Base-by-base conservation (phyloP, 1,140 invertebrate species). In the Drosophila subobscura region DNA sequence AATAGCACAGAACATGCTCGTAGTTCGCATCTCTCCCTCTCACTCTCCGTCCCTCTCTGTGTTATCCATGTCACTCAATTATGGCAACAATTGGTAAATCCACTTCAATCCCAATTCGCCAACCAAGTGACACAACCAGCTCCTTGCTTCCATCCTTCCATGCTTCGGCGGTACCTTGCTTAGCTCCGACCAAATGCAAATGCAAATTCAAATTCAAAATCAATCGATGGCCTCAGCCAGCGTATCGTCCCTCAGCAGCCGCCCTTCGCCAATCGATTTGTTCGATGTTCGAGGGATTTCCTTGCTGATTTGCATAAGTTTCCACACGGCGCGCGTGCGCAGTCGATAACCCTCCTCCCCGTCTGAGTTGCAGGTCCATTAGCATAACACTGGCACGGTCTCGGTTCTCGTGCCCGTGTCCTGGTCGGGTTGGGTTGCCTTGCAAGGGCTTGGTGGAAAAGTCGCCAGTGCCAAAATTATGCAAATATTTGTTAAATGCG, bases 21-120 rank as follows among this genome's bases (percentile, higher is more conserved):
- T 60, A 40, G 56, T 46, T 22, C 40, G 16, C 25, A 33, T 33
- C 37, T 12, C n/a, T 3, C n/a, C 4, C 4, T 37, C 27, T 20
- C 50, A 10, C 14, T 40, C 27, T 45, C 54, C 46, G 44, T 41
- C 29, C 47, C 50, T 53, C 57, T 56, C 61, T 66, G 51, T 63
- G 41, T 73, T 75, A 86, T 85, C 74, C 83, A 86, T 88, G 81
- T 86, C 83, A 86, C 81, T 86, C 81, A 86, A 86, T 86, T 86
- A 81, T 86, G 81, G 81, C 81, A 86, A 86, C 81, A 88, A 86
- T 86, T 86, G 83, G 68, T 68, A 81, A 88, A 72, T 86, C 81
- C 74, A 80, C 78, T 88, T 81, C 70, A 75, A 65, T 66, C 73
- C 56, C 72, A 53, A 76, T 76, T 76, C 72, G 73, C 72, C 56